Evolutionary conservation across 2,888 invertebrate species (phyloP).

Genomic region (Criorhina ranunculi): DNA sequence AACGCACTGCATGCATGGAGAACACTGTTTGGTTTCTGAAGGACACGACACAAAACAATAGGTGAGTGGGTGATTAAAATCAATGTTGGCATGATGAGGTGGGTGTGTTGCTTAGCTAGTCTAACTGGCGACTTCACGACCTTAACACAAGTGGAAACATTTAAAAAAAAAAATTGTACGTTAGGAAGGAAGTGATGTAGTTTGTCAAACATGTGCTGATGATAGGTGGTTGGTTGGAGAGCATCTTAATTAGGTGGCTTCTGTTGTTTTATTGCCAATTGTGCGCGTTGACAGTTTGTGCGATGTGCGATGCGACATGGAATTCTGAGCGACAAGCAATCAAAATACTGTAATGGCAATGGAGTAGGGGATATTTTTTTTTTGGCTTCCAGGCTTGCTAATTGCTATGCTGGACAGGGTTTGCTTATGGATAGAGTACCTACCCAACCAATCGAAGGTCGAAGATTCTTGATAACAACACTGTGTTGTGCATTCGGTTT

Average conservation of each 20-base stretch:
- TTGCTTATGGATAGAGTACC: constrained; percentile 29
- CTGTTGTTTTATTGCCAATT: constrained; percentile 63
- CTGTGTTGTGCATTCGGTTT: constrained; percentile 25
- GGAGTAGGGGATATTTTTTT: constrained; percentile 20
- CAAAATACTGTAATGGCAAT: constrained; percentile 61
- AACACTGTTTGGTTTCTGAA: constrained; percentile 13
- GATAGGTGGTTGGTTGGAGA: constrained; percentile 45
- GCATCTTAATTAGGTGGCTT: constrained; percentile 73
- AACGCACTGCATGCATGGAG: constrained; percentile 23
- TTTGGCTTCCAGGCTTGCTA: constrained; percentile 52
- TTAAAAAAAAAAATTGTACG: constrained; percentile 29
- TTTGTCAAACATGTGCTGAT: constrained; percentile 38
- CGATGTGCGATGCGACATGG: constrained; percentile 35
- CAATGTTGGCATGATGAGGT: constrained; percentile 35
- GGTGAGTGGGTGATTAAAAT: constrained; percentile 46
- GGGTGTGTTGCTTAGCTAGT: constrained; percentile 26
- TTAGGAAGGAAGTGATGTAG: constrained; percentile 72
- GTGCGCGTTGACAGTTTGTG: constrained; percentile 41
- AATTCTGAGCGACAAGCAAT: constrained; percentile 55
- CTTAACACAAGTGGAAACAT: constrained; percentile 61
- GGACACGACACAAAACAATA: constrained; percentile 37
- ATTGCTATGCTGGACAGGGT: constrained; percentile 55
- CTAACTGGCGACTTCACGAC: constrained; percentile 36
- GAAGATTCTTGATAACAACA: constrained; percentile 67
- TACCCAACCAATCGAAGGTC: constrained; percentile 45